Evolutionary conservation across 2,888 invertebrate species (phyloP).

Genomic region (Cheilosia vulpina): DNA sequence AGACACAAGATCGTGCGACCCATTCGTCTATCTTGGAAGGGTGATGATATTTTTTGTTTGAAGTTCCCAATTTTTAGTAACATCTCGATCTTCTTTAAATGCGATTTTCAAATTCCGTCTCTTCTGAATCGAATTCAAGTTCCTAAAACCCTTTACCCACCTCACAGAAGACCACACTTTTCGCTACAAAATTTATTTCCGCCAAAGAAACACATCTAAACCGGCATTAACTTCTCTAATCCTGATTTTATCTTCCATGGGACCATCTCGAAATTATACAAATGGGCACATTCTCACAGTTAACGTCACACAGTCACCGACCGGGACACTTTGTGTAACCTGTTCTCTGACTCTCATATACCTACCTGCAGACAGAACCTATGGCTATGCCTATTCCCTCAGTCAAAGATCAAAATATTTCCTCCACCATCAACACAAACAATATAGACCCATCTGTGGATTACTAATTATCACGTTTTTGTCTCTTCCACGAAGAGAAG

Average conservation of each 20-base stretch:
- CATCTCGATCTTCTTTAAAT: no score
- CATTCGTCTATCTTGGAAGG: no score
- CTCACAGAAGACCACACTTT: not conserved
- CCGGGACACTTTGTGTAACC: not conserved
- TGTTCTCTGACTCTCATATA: conserved; percentile 11
- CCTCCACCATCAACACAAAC: conserved; percentile 28
- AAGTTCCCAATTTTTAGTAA: no score
- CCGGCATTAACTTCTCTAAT: conserved; percentile 2
- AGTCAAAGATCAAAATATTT: conserved; percentile 47
- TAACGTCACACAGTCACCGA: conserved; percentile 4
- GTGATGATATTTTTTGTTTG: no score
- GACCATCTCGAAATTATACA: not conserved
- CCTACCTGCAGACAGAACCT: conserved; percentile 49
- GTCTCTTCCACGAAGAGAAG: conserved; percentile 20
- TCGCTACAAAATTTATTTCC: not conserved
- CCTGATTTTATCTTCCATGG: conserved; percentile 27
- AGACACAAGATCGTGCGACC: no score
- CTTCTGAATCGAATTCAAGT: not conserved
- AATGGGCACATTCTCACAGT: conserved; percentile 58
- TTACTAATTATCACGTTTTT: conserved; percentile 55
- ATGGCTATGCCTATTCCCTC: not conserved
- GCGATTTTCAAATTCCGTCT: no score
- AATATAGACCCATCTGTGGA: conserved; percentile 44
- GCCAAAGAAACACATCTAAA: not conserved
- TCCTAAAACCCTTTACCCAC: not conserved